Evolutionary conservation across 1,140 invertebrate species (phyloP).

Genomic region (Dendrolimus kikuchii): DNA sequence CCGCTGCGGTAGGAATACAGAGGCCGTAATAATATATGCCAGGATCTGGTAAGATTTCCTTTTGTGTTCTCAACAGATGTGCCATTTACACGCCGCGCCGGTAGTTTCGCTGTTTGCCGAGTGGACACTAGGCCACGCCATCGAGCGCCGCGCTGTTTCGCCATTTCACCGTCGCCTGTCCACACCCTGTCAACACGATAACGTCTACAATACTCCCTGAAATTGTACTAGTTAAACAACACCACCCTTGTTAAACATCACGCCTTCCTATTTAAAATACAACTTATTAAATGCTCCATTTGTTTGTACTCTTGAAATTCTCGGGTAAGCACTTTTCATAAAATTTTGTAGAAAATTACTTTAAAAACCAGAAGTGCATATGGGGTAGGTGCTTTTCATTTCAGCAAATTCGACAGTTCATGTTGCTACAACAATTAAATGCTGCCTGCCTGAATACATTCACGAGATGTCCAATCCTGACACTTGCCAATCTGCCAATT

Average conservation of each 20-base stretch:
- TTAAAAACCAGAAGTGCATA: too few species aligned
- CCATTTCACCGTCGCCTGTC: conserved; percentile 2
- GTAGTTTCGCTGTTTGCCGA: conserved; percentile 15
- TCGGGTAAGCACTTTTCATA: too few species aligned
- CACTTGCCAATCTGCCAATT: too few species aligned
- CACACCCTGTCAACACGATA: conserved; percentile 15
- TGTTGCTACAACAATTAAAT: too few species aligned
- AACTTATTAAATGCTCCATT: background rate
- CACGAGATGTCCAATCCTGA: too few species aligned
- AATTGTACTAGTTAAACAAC: conserved; percentile 5
- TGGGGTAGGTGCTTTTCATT: too few species aligned
- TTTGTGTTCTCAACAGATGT: conserved; percentile 14
- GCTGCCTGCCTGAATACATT: too few species aligned
- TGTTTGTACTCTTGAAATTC: background rate
- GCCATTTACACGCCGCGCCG: background rate
- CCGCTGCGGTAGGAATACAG: too few species aligned
- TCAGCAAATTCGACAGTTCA: too few species aligned
- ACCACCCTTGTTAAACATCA: conserved; percentile 10
- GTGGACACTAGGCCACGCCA: conserved; percentile 3
- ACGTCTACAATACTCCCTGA: conserved; percentile 9
- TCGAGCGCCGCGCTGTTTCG: too few species aligned
- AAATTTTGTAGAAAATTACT: too few species aligned
- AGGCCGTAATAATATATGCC: too few species aligned
- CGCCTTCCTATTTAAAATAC: background rate
- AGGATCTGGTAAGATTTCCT: background rate